Base-by-base conservation (phyloP, 1,140 invertebrate species). In the Caerostris darwini region DNA sequence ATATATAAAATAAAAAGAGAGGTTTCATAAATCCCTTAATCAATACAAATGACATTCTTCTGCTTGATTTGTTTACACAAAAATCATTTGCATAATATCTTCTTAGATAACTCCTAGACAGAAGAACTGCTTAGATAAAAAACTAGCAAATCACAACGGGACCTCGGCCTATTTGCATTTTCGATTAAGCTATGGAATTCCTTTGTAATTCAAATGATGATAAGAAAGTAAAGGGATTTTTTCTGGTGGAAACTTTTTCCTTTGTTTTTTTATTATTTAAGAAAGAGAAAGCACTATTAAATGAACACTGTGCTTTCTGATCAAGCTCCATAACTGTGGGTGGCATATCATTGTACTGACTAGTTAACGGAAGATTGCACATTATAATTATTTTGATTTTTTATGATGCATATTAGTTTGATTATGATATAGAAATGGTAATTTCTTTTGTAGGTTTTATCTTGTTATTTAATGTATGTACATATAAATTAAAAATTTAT, bases 181-280 rank as follows among this genome's bases (percentile, higher is more conserved):
- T 77, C 69, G 69, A 77, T 77, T 77, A 77, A 53, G 10, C 69
- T 50, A 53, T 77, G 69, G 19, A 53, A 77, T 77, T 77, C 69
- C 34, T 77, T 77, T 77, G 69, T 77, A 77, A 77, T 77, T 19
- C 34, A 77, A 77, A 77, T 77, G 69, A 77, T 77, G 69, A 77
- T 77, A 77, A 77, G 69, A 50, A 77, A 77, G 69, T 53, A 77
- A 77, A 4, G 69, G 34, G 69, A 71, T 77, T 77, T 77, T 77
- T 77, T 77, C 5, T 3, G 3, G 34, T 10, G 10, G 7, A 4
- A 10, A 10, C 10, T 14, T 10, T 77, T 77, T 50, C 12, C 69
- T 8, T 5, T 50, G 19, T 34, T 71, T 3, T 71, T 34, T 50
- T n/a, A n/a, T 34, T 53, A 3, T 7, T 7, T 3, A 69, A 0